These are phyloP conservation scores for Poeciliopsis paucimaculata DNA, from an alignment of 2,797 vertebrate species.

Conservation along the genomic window DNA sequence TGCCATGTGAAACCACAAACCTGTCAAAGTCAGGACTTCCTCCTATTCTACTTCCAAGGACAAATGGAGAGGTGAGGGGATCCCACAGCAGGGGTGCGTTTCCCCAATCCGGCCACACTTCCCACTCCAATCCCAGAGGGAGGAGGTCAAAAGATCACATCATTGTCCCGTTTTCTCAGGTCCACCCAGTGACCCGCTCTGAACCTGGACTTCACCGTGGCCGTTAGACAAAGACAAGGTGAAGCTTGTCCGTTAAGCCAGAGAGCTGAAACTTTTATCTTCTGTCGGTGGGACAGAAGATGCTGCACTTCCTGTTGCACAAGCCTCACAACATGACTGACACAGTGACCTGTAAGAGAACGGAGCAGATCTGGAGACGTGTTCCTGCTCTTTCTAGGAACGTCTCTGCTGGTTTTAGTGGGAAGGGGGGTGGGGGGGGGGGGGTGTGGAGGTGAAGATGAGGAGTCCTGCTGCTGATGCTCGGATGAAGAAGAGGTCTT, in stretches of 20 bases:
- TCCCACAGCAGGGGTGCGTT: slow-evolving; percentile 84
- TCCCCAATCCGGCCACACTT: slow-evolving; percentile 69
- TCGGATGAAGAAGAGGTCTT: slow-evolving; percentile 49
- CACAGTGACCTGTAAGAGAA: neutral
- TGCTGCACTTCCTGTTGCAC: slow-evolving; percentile 1
- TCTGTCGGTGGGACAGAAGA: slow-evolving; percentile 24
- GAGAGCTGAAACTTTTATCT: slow-evolving; percentile 20
- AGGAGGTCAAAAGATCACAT: slow-evolving; percentile 58
- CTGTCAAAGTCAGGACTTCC: slow-evolving; percentile 97
- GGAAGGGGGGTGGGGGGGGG: no score
- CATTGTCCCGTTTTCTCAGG: slow-evolving; percentile 54
- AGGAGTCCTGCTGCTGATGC: slow-evolving; percentile 72
- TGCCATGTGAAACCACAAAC: slow-evolving; percentile 89
- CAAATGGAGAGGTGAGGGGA: slow-evolving; percentile 87
- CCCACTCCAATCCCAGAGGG: slow-evolving; percentile 55
- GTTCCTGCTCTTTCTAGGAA: slow-evolving; percentile 39
- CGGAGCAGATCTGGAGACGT: neutral
- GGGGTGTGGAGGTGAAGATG: slow-evolving; percentile 28
- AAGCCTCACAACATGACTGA: neutral
- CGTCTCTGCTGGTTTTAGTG: slow-evolving; percentile 36
- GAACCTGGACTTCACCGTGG: slow-evolving; percentile 20
- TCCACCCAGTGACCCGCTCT: slow-evolving; percentile 54
- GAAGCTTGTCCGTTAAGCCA: neutral
- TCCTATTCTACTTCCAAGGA: slow-evolving; percentile 91
- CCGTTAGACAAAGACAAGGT: slow-evolving; percentile 22